These are phyloP conservation scores for Ceyx margarethae DNA, from an alignment of 2,113 vertebrate genomes.

Conservation along the genomic window DNA sequence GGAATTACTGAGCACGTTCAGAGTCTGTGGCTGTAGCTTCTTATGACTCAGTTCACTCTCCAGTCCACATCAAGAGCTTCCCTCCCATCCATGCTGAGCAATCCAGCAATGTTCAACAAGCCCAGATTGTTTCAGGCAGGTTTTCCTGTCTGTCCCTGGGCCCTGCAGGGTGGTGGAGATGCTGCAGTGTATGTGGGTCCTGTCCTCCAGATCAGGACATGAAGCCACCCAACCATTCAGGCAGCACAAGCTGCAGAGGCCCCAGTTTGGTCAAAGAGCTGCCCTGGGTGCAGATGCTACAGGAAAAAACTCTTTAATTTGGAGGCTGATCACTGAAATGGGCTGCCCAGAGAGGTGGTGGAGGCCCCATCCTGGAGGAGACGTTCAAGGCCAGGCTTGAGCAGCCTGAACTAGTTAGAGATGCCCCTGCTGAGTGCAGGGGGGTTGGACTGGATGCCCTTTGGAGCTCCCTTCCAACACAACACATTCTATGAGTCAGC, in stretches of 20 bases:
- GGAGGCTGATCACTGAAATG: too few relatives aligned
- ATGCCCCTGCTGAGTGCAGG: too few relatives aligned
- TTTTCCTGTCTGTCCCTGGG: neutral
- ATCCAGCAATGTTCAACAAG: neutral
- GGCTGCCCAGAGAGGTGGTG: too few relatives aligned
- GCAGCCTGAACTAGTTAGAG: too few relatives aligned
- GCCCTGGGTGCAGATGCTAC: neutral
- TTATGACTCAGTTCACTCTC: fast-evolving
- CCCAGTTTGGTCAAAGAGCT: neutral
- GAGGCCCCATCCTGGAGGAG: too few relatives aligned
- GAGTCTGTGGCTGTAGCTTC: fast-evolving
- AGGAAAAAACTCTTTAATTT: too few relatives aligned
- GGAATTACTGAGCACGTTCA: fast-evolving
- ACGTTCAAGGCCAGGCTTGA: too few relatives aligned
- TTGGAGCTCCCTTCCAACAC: too few relatives aligned
- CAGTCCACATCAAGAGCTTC: neutral
- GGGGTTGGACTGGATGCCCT: too few relatives aligned
- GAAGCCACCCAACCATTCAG: fast-evolving
- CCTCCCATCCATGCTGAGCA: neutral
- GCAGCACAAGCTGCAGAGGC: neutral
- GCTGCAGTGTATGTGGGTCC: fast-evolving
- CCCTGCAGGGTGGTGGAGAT: neutral
- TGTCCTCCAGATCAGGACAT: neutral
- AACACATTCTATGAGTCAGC: neutral
- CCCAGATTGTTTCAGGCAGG: fast-evolving